Conservation (phyloP, 2,888 invertebrate species). For the Chrysina gloriosa region DNA sequence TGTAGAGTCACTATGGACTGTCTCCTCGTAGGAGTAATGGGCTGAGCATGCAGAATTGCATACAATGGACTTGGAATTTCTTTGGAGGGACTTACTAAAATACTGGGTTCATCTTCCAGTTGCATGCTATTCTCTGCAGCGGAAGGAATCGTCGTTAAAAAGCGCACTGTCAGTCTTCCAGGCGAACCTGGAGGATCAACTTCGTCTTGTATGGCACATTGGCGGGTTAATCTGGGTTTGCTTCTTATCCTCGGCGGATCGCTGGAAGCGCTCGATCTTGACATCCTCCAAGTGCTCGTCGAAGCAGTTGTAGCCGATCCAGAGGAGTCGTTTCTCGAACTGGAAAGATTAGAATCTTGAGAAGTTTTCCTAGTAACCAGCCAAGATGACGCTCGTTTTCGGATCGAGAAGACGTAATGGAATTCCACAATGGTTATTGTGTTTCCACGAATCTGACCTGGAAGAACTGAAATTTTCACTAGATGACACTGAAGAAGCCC, state of each 20-base stretch:
- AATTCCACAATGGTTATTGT: conserved; percentile 80
- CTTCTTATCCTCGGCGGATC: conserved; percentile 64
- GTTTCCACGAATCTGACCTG: conserved; percentile 88
- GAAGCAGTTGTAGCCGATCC: conserved; percentile 90
- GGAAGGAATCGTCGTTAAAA: conserved; percentile 79
- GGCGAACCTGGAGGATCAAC: conserved; percentile 73
- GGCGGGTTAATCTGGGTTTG: conserved; percentile 83
- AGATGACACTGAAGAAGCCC: conserved; percentile 86
- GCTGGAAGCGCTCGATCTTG: conserved; percentile 82
- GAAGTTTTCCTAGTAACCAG: conserved; percentile 91
- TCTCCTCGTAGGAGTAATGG: conserved; percentile 54
- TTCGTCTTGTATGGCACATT: conserved; percentile 83
- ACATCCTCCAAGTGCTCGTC: conserved; percentile 90
- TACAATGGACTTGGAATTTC: conserved; percentile 62
- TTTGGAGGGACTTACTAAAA: conserved; percentile 60
- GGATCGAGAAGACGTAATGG: conserved; percentile 80
- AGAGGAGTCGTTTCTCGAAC: conserved; percentile 91
- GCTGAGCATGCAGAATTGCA: conserved; percentile 61
- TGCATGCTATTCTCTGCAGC: conserved; percentile 79
- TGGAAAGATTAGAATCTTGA: conserved; percentile 91
- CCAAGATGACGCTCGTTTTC: no score
- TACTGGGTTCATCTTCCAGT: conserved; percentile 71
- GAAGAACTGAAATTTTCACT: conserved; percentile 92
- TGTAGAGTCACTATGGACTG: conserved; percentile 64
- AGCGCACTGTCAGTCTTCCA: conserved; percentile 68